Evolutionary conservation across 2,797 vertebrate species (phyloP), one percentile per base, ranked within the genome.

Genomic region (Pangasius mekongensis): DNA sequence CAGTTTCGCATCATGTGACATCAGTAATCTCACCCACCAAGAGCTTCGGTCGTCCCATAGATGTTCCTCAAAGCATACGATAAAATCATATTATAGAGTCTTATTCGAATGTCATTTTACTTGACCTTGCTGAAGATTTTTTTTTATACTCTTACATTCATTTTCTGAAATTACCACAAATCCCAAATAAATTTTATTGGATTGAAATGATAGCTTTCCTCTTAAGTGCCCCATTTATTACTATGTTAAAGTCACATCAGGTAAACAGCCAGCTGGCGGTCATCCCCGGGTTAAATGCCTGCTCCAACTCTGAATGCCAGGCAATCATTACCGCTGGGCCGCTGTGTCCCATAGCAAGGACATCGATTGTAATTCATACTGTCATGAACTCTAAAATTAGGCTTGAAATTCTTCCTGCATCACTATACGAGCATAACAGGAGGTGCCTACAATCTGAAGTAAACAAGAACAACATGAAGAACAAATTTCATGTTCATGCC

Each of bases 211-310:
- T 88, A 74, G 80, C 92, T 91, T 92, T 91, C 18, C 85, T 90
- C 83, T 66, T 86, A 90, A 85, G 66, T 22, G 87, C 91, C 91
- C 89, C 87, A 87, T 93, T 93, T 91, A 88, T 91, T 86, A 91
- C 67, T 90, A 60, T 92, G 92, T 87, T 93, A 90, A 89, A 66
- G 49, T 90, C 86, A 91, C 87, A 89, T 87, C 89, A 93, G 92
- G 91, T 93, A 91, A 93, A 83, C 27, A 85, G 92, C 89, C 92
- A 93, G 88, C 87, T 94, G 93, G 92, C 93, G 18, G 11, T 82
- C 4, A 67, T 89, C 89, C 91, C 90, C 87, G 11, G 83, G 30
- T 91, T 91, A 92, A 93, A 91, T 91, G 87, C 89, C 91, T 85
- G 86, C 89, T 92, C 91, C 91, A 89, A 4, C 86, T 74, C 85